Conservation (phyloP, 2,797 vertebrate genomes). For the Leontocebus nigricollis region DNA sequence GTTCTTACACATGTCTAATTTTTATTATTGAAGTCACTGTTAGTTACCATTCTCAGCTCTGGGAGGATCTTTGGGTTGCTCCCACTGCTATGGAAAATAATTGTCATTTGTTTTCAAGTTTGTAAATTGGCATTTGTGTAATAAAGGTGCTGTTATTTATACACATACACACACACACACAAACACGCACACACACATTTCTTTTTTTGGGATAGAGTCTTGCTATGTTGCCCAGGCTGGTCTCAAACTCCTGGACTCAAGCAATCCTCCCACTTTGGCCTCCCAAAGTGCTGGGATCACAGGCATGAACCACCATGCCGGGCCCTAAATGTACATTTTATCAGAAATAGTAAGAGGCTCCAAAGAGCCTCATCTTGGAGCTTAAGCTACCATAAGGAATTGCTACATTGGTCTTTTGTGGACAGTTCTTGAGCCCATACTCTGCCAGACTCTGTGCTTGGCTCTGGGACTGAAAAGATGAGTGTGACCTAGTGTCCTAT, state of each 20-base stretch:
- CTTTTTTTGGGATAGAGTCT: too few species aligned
- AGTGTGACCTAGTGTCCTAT: not conserved
- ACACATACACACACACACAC: too few species aligned
- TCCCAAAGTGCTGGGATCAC: too few species aligned
- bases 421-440: not conserved
- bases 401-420: not conserved
- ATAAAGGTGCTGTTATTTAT: not conserved
- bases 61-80: not conserved
- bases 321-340: not conserved
- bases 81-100: not conserved
- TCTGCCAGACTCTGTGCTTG: not conserved
- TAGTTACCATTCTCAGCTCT: not conserved
- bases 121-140: not conserved
- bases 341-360: not conserved
- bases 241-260: too few species aligned
- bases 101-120: not conserved
- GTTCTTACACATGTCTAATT: not conserved
- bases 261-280: too few species aligned
- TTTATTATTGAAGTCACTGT: not conserved
- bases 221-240: too few species aligned
- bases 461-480: not conserved
- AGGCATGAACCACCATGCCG: too few species aligned
- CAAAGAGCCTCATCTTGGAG: not conserved
- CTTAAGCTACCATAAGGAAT: not conserved
- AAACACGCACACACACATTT: accelerated